These are phyloP conservation scores for Oreotrochilus melanogaster DNA, from an alignment of 2,113 vertebrate genomes.

Conservation along the genomic window DNA sequence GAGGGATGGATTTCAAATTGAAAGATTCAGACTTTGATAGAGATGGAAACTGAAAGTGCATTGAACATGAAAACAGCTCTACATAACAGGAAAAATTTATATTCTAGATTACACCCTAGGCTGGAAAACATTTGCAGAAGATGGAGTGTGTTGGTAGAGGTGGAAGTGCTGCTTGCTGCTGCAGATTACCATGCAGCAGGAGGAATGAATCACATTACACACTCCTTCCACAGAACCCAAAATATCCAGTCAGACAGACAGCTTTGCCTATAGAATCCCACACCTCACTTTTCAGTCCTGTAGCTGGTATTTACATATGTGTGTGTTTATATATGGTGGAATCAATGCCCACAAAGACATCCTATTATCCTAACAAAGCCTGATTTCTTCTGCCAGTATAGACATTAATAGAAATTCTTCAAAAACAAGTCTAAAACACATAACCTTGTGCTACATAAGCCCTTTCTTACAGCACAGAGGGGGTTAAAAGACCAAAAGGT, in stretches of 20 bases:
- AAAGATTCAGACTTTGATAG: background rate
- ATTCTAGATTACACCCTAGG: background rate
- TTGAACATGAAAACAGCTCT: background rate
- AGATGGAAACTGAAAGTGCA: background rate
- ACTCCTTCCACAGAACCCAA: background rate
- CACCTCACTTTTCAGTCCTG: background rate
- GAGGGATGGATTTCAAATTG: background rate
- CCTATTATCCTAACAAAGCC: background rate
- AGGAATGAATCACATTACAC: background rate
- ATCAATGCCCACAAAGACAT: background rate
- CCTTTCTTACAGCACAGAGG: background rate
- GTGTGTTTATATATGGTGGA: fast-evolving
- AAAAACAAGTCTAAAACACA: background rate
- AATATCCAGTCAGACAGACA: background rate
- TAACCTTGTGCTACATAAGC: background rate
- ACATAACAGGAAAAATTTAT: background rate
- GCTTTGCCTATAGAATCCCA: background rate
- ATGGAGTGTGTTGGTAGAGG: background rate
- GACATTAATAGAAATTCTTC: background rate
- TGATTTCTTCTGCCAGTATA: fast-evolving
- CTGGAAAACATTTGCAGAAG: background rate
- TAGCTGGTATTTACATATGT: fast-evolving
- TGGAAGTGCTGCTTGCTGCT: background rate
- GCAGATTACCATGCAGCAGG: background rate
- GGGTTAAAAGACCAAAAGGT: background rate